Conservation (phyloP, 2,797 vertebrate genomes). For the Sebastes goodei region DNA sequence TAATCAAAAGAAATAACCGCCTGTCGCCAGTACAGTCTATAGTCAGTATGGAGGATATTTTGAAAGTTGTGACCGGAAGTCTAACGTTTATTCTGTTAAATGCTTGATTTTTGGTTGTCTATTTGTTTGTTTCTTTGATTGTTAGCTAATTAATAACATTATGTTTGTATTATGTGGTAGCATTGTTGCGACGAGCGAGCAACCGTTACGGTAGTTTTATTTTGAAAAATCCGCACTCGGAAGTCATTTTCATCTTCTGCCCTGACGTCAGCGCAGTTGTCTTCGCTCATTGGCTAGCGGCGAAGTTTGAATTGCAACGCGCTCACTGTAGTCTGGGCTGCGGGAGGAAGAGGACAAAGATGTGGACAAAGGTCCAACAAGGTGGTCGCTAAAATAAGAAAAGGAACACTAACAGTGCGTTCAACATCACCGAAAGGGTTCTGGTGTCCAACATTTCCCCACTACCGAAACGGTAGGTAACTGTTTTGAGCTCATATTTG, state of each 20-base stretch:
- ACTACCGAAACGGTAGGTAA: constrained; percentile 17
- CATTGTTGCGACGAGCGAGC: background rate
- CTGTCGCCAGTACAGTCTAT: background rate
- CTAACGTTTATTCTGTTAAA: accelerated
- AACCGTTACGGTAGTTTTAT: background rate
- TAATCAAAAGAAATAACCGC: background rate
- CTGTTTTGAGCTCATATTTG: background rate
- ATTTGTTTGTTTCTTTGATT: accelerated
- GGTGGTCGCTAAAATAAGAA: background rate
- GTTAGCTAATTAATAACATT: background rate
- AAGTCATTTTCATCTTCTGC: background rate
- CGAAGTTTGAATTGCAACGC: constrained; percentile 82
- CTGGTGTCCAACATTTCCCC: background rate
- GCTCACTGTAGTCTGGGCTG: constrained; percentile 1
- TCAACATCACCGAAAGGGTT: background rate
- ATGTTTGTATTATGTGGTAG: accelerated
- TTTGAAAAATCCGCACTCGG: constrained; percentile 30
- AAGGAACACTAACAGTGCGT: background rate
- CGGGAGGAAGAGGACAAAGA: no score
- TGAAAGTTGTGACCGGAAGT: constrained; percentile 44
- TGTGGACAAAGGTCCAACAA: background rate
- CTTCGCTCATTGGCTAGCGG: constrained; percentile 77
- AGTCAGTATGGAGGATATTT: constrained; percentile 8
- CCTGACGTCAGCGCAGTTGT: background rate
- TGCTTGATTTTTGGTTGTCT: accelerated